Conservation (phyloP, 2,797 vertebrate genomes). For the Apodemus agrarius region DNA sequence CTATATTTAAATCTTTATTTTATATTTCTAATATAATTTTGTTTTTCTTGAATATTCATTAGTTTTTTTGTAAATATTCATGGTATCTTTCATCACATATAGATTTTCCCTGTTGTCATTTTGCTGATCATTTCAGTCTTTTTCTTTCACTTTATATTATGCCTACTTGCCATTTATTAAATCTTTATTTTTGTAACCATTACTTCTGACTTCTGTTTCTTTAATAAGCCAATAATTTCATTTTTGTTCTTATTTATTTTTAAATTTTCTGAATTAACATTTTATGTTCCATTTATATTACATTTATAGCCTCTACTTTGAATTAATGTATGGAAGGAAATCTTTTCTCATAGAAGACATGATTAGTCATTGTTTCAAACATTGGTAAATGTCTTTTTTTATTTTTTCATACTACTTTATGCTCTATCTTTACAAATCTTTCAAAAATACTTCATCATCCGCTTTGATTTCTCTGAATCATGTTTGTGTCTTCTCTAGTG, state of each 20-base stretch:
- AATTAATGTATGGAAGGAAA: neutral
- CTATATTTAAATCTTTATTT: neutral
- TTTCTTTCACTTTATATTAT: neutral
- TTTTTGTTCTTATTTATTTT: slow-evolving; percentile 34
- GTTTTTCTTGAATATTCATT: neutral
- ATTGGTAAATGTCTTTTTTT: neutral
- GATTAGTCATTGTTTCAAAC: neutral
- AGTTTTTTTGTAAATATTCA: slow-evolving; percentile 14
- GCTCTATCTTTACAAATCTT: neutral
- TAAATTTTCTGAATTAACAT: slow-evolving; percentile 28
- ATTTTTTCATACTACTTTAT: neutral
- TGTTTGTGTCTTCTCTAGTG: neutral
- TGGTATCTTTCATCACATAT: neutral
- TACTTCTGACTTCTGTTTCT: neutral
- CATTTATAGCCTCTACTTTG: neutral
- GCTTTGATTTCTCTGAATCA: neutral
- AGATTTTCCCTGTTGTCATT: neutral
- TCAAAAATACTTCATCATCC: neutral
- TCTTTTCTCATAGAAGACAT: neutral
- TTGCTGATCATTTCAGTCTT: neutral
- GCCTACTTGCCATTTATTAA: neutral
- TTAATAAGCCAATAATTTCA: neutral
- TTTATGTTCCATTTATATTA: neutral
- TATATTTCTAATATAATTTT: neutral
- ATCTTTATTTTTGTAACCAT: neutral